Evolutionary conservation across 2,888 invertebrate species (phyloP).

Genomic region (Iphiclides podalirius): DNA sequence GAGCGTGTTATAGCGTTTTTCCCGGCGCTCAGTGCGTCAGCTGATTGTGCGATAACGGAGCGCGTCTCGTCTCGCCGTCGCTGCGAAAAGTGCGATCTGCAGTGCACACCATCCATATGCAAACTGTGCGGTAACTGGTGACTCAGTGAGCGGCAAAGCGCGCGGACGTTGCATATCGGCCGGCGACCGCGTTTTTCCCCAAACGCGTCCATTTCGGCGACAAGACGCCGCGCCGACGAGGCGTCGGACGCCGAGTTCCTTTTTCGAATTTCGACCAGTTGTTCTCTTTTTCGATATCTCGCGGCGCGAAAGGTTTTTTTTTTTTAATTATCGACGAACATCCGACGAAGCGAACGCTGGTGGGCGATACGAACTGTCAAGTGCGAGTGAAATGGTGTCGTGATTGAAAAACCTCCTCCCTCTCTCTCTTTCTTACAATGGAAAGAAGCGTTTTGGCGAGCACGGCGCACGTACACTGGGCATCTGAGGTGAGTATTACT

Average conservation of each 20-base stretch:
- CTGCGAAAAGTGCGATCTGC: constrained; percentile 59
- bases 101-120: constrained; percentile 55
- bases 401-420: constrained; percentile 40
- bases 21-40: constrained; percentile 53
- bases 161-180: too few species aligned
- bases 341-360: constrained; percentile 27
- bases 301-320: neutral
- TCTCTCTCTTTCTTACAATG: constrained; percentile 54
- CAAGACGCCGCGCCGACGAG: constrained; percentile 52
- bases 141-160: constrained; percentile 57
- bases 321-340: neutral
- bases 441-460: constrained; percentile 72
- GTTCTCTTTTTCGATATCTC: constrained; percentile 19
- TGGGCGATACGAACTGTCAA: constrained; percentile 24
- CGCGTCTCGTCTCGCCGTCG: constrained; percentile 38
- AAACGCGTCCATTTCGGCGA: constrained; percentile 54
- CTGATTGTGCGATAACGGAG: constrained; percentile 47
- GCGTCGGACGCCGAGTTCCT: constrained; percentile 47
- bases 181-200: constrained; percentile 59
- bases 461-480: constrained; percentile 66
- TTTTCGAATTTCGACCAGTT: constrained; percentile 38
- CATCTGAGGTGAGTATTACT: constrained; percentile 65
- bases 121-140: constrained; percentile 40
- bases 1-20: constrained; percentile 62
- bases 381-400: constrained; percentile 62